These are phyloP conservation scores for Axinella damicornis DNA, from an alignment of 37 sponge, comb jelly and placozoan species.

Conservation along the genomic window DNA sequence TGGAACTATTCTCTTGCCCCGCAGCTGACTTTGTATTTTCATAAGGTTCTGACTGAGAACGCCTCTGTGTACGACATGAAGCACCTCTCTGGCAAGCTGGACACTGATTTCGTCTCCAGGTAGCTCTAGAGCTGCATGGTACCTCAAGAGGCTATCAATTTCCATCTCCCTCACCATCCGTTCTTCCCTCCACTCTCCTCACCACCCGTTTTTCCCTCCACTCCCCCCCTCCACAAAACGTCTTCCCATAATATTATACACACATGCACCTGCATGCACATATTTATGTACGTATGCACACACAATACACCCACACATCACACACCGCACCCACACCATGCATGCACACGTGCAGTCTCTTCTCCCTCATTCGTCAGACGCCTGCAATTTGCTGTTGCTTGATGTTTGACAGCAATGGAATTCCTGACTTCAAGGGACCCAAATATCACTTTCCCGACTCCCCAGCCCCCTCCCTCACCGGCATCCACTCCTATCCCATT, in stretches of 20 bases:
- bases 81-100: conserved; percentile 42
- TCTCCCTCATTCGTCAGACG: conserved; percentile 25
- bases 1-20: no score
- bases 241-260: not conserved
- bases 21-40: conserved; percentile 70
- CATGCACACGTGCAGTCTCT: conserved; percentile 14
- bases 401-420: conserved; percentile 63
- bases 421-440: conserved; percentile 63
- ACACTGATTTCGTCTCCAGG: no score
- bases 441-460: conserved; percentile 54
- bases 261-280: not conserved
- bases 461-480: conserved; percentile 45
- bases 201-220: no score
- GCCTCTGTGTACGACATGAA: conserved; percentile 67
- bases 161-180: no score
- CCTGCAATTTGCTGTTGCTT: conserved; percentile 38
- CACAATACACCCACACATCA: not conserved
- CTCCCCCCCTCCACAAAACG: not conserved
- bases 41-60: conserved; percentile 46
- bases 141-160: no score
- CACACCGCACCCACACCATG: no score
- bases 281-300: not conserved
- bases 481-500: conserved; percentile 68
- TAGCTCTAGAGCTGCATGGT: no score
- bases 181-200: no score